These are phyloP conservation scores for Anomalospiza imberbis DNA, from an alignment of 2,797 vertebrate genomes.

Conservation along the genomic window DNA sequence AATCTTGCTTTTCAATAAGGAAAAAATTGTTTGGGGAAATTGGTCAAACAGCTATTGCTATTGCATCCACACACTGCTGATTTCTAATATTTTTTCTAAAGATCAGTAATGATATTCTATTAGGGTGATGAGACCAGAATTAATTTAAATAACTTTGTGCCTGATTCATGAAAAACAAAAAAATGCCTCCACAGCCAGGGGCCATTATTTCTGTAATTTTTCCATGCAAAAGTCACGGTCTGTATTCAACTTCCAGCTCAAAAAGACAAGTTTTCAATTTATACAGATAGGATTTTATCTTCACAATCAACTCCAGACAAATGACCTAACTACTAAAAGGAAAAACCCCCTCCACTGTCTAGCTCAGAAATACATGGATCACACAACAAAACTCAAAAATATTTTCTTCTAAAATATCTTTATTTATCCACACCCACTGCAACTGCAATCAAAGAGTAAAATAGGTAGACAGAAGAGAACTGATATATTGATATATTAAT, in stretches of 20 bases:
- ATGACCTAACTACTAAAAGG: conserved; percentile 43
- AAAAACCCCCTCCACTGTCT: not conserved
- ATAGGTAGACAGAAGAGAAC: conserved; percentile 18
- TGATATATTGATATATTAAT: not conserved
- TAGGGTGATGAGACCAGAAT: conserved; percentile 64
- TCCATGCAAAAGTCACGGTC: conserved; percentile 63
- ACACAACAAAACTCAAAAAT: conserved; percentile 29
- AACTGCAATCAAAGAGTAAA: conserved; percentile 24
- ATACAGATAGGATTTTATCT: conserved; percentile 58
- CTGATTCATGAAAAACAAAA: conserved; percentile 65
- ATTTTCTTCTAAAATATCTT: conserved; percentile 19
- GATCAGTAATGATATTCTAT: conserved; percentile 54
- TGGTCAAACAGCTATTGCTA: conserved; percentile 40
- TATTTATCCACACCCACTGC: not conserved
- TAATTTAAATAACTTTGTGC: conserved; percentile 68
- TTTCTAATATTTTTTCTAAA: conserved; percentile 28
- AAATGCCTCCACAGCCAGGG: conserved; percentile 37
- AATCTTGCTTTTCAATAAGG: conserved; percentile 12
- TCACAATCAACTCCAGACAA: conserved; percentile 38
- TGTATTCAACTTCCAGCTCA: conserved; percentile 58
- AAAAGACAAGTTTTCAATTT: conserved; percentile 70
- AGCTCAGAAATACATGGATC: conserved; percentile 26
- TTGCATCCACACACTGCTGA: conserved; percentile 4
- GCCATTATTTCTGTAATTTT: conserved; percentile 65
- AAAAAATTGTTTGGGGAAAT: conserved; percentile 28